Base-by-base conservation (phyloP, 2,888 invertebrate species). In the Chirona hameri region DNA sequence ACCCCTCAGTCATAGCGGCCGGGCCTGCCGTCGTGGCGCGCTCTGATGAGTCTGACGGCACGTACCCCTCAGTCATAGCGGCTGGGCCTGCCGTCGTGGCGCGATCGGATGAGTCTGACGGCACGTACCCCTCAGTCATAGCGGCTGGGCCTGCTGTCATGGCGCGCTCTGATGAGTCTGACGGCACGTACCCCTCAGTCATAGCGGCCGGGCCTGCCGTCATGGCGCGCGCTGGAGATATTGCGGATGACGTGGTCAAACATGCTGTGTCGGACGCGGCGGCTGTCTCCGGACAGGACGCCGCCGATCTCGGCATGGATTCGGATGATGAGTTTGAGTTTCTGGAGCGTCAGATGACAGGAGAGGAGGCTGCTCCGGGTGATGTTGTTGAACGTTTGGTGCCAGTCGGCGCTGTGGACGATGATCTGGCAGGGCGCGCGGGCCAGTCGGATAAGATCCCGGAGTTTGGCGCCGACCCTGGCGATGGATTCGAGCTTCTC, bases 281-380 rank as follows among this genome's bases (percentile, higher is more conserved):
- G 18, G 72, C 39, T 29, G 39, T 9, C 10, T 7, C 31, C 10
- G 18, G 0, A 14, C 21, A 24, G 21, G 24, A 18, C 39, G n/a
- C 76, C 46, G 76, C 76, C 46, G 76, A 18, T 10, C 39, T 18
- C 0, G 46, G 4, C 76, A 15, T 29, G 2, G 76, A 46, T 24
- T 76, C 76, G n/a, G 76, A 76, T 24, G 76, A 76, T 24, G 76
- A 76, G 39, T 76, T 76, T 18, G 76, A 76, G 46, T 31, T 10
- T 0, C 46, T 76, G 46, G 76, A 76, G 76, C 21, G 76, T 5
- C 27, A 76, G 46, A 15, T 76, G 39, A 39, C 76, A 0, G 76
- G 15, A 4, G 76, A 39, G 46, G 76, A 5, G 39, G 29, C 10
- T 4, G 52, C 52, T 52, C 12, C 52, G 52, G 39, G 52, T 18